Evolutionary conservation across 2,113 vertebrate species (phyloP), one percentile per base, ranked within the genome.

Genomic region (Leiothrix lutea): DNA sequence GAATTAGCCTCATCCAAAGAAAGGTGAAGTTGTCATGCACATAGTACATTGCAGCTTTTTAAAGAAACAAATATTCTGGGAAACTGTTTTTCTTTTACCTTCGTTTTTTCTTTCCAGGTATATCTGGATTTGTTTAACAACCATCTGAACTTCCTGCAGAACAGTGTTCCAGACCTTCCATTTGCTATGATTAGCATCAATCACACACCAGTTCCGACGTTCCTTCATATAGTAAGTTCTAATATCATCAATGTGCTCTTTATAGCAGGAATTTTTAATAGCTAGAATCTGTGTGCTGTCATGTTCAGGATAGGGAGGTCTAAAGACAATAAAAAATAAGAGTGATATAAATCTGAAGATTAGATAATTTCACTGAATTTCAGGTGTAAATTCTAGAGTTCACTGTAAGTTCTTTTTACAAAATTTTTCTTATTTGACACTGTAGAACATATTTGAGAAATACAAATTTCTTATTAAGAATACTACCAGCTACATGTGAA

Each of bases 131-230:
- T 97, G 78, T 91, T 95, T 98, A 97, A 98, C 96, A 92, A 98
- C 98, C 65, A 74, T 80, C 90, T 97, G 97, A 90, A 98, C 83
- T 58, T 98, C 98, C 66, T 98, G 97, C 57, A 97, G 62, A 80
- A 99, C 89, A 72, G 93, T 97, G 77, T 98, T 98, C 98, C 98
- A 99, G 17, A 99, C 95, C 98, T 98, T 99, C 99, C 99, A 99
- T 95, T 98, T 99, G 98, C 98, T 99, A 77, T 97, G 98, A 54
- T 72, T 77, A 35, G 97, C 99, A 90, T 99, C 96, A 65, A 99
- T 95, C 51, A 95, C 90, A 77, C 98, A 98, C 98, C 98, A 99
- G 97, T 99, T 99, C 95, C 98, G 98, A 96, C 98, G 98, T 45
- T 99, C 98, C 54, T 96, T 83, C 71, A 97, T 96, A 61, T 98